Conservation (phyloP, 2,797 vertebrate genomes). For the Okamejei kenojei region DNA sequence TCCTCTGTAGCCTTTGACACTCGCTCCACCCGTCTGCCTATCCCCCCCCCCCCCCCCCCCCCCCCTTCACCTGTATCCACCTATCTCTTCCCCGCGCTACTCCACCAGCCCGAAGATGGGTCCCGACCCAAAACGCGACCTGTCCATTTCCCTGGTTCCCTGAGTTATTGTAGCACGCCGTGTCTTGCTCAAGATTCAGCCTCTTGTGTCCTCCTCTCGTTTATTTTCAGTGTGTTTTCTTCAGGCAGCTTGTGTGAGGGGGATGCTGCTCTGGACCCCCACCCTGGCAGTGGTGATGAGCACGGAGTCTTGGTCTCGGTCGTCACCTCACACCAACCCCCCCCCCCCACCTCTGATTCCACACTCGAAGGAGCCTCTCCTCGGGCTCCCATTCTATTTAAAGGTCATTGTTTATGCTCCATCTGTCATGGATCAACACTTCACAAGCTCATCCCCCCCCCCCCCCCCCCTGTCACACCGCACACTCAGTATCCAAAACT, state of each 20-base stretch:
- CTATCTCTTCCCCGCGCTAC: too few species aligned
- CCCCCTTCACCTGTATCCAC: too few species aligned
- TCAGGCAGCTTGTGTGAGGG: neutral
- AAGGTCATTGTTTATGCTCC: constrained; percentile 31
- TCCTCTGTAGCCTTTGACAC: neutral
- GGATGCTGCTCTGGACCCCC: neutral
- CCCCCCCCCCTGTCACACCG: neutral
- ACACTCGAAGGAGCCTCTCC: neutral
- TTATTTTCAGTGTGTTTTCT: neutral
- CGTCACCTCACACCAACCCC: neutral
- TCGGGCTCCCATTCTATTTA: neutral
- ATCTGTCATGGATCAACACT: neutral
- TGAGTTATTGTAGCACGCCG: too few species aligned
- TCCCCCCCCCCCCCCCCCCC: too few species aligned
- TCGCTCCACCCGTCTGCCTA: too few species aligned
- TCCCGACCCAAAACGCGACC: neutral
- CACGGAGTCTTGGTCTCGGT: neutral
- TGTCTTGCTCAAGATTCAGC: neutral
- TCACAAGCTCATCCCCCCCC: neutral
- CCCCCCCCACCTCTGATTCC: neutral
- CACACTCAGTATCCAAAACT: neutral
- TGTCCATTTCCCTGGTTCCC: neutral
- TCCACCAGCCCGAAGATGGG: too few species aligned
- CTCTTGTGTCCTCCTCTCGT: neutral
- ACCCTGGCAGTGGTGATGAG: neutral